Conservation (phyloP, 2,113 vertebrate species). For the Hippocampus abdominalis region DNA sequence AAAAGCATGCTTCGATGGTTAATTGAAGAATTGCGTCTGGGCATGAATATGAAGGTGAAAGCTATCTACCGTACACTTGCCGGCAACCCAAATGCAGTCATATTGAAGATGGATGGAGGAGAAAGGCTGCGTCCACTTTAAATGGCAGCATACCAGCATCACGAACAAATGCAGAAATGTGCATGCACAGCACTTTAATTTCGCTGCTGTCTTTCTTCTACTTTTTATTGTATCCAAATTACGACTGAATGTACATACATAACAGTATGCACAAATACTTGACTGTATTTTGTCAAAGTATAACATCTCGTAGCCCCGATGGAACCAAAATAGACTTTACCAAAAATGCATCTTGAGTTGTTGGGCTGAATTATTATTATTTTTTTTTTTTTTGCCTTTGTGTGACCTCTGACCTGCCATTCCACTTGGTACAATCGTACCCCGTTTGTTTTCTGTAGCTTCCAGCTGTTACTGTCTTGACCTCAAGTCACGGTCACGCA, state of each 20-base stretch:
- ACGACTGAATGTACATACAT: neutral
- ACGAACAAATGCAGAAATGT: neutral
- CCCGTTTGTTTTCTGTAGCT: slow-evolving; percentile 54
- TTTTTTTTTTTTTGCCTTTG: slow-evolving; percentile 29
- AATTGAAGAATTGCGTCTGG: neutral
- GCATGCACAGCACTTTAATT: neutral
- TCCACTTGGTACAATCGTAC: slow-evolving; percentile 59
- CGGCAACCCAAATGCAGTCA: neutral
- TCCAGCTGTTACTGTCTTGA: slow-evolving; percentile 64
- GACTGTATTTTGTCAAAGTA: neutral
- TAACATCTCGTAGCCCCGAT: neutral
- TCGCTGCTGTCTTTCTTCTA: neutral
- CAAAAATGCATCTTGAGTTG: slow-evolving; percentile 27
- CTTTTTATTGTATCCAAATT: neutral
- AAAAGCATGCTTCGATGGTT: neutral
- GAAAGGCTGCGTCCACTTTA: neutral
- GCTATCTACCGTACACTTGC: neutral
- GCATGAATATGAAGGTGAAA: neutral
- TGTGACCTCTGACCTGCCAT: slow-evolving; percentile 57
- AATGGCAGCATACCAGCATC: neutral
- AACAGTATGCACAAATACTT: slow-evolving; percentile 2
- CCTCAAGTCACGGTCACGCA: slow-evolving; percentile 5
- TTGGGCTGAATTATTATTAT: neutral
- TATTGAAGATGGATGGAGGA: neutral
- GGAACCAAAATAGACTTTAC: slow-evolving; percentile 30